Percentiles rank a stretch among this genome's conserved stretches.
Conservation (phyloP, 2,797 vertebrate genomes). For the Pyrocephalus nanus region DNA sequence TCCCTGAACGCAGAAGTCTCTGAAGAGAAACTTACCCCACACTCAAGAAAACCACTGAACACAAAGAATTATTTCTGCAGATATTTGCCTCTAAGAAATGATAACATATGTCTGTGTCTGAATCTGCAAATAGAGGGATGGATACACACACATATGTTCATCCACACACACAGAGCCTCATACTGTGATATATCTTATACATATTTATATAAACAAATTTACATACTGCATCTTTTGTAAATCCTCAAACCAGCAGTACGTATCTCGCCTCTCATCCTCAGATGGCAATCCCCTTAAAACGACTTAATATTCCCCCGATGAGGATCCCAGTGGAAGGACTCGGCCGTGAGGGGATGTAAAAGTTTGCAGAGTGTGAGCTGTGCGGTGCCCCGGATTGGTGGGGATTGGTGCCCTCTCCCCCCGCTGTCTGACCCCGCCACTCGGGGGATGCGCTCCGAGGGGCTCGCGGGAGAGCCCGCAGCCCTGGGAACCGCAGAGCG, state of each 20-base stretch:
- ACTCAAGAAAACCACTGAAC: conserved; percentile 37
- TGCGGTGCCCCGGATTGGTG: conserved; percentile 65
- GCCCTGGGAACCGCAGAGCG: neutral
- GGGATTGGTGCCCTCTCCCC: conserved; percentile 68
- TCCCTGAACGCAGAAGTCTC: conserved; percentile 17
- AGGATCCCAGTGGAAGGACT: neutral
- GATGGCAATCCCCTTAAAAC: neutral
- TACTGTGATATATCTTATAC: conserved; percentile 56
- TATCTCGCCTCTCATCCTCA: neutral
- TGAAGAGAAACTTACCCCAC: conserved; percentile 21
- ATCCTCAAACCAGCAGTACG: neutral
- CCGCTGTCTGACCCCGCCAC: no score
- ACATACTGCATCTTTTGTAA: conserved; percentile 37
- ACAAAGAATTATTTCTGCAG: conserved; percentile 58
- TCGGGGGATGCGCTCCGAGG: neutral
- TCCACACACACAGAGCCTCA: conserved; percentile 46
- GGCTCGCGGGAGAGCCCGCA: neutral
- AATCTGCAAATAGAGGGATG: conserved; percentile 57
- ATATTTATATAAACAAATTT: conserved; percentile 71
- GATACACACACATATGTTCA: conserved; percentile 67
- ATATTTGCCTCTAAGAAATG: conserved; percentile 56
- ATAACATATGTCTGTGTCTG: conserved; percentile 68
- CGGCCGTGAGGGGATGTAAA: neutral
- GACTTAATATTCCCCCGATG: neutral
- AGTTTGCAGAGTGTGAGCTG: conserved; percentile 67